Base-by-base conservation (phyloP, 2,113 vertebrate genomes). In the Channa argus region DNA sequence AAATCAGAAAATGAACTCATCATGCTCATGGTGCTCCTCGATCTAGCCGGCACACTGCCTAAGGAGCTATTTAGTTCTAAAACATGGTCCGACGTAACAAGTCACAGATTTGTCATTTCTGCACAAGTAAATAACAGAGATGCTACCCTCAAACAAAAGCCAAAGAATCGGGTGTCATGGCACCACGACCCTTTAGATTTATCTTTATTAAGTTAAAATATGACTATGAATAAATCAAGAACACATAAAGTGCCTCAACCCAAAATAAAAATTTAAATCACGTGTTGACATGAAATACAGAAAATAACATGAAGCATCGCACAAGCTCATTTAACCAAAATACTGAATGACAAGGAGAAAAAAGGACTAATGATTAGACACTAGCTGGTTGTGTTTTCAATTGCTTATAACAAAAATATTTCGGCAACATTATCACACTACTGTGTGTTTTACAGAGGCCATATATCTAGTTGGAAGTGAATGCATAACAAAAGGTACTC, bases 361-460 rank as follows among this genome's bases (percentile, higher is more conserved):
- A 2, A 0, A 15, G 50, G 13, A 38, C 8, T 10, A 37, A 56
- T 10, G 7, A 0, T 37, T 14, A 70, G 4, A 60, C 45, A 63
- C 70, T 10, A 37, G 73, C 50, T 53, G 75, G 71, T 76, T 77
- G 68, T 47, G 70, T 84, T 59, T 81, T 70, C 52, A 49, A 36
- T 36, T 37, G 53, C 53, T 63, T 9, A 8, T 33, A 64, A 79
- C 38, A 54, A 72, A 71, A 80, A 81, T 53, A 73, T 83, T 73
- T 85, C 71, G 53, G 70, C 65, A 61, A 65, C 45, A 3, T 64
- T 4, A 0, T 24, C 70, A 82, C 81, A 79, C 63, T 13, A 50
- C 12, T 34, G 74, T 60, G 84, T 68, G 76, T 49, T 79, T 74
- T 76, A 66, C 64, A 90, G 24, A 90, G 81, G 85, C 73, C 70